These are phyloP conservation scores for Cydia splendana DNA, from an alignment of 1,140 invertebrate species.

Conservation along the genomic window DNA sequence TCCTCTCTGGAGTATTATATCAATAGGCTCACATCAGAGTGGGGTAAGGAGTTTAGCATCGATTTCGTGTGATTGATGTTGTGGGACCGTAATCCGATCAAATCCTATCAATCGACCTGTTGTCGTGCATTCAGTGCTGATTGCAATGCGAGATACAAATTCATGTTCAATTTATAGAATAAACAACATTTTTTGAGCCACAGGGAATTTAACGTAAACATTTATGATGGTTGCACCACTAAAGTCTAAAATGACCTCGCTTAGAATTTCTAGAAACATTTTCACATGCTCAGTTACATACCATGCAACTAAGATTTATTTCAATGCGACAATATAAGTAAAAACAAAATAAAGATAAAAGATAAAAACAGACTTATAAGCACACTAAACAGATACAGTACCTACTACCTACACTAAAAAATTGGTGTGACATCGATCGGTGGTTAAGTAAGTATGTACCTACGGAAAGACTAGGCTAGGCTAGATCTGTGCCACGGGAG, in stretches of 20 bases:
- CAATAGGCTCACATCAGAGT: slow-evolving; percentile 32
- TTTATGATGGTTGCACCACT: neutral
- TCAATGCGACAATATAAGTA: no score
- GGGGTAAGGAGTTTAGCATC: slow-evolving; percentile 45
- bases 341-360: no score
- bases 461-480: no score
- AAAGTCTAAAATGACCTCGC: neutral
- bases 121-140: slow-evolving; percentile 23
- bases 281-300: neutral
- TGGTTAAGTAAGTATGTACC: no score
- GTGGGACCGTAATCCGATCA: slow-evolving; percentile 41
- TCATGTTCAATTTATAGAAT: neutral
- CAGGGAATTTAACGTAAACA: neutral
- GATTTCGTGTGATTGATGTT: slow-evolving; percentile 49
- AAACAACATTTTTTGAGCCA: neutral
- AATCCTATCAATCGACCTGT: slow-evolving; percentile 35
- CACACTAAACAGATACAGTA: no score
- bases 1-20: neutral
- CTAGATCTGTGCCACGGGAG: no score
- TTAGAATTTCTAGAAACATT: neutral
- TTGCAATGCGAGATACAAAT: slow-evolving; percentile 11
- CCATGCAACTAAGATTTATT: no score
- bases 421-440: no score
- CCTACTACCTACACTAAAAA: no score
- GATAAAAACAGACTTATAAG: no score